phyloP scores from a whole-genome alignment of 2,113 vertebrate species.

The Synchiropus splendidus region DNA sequence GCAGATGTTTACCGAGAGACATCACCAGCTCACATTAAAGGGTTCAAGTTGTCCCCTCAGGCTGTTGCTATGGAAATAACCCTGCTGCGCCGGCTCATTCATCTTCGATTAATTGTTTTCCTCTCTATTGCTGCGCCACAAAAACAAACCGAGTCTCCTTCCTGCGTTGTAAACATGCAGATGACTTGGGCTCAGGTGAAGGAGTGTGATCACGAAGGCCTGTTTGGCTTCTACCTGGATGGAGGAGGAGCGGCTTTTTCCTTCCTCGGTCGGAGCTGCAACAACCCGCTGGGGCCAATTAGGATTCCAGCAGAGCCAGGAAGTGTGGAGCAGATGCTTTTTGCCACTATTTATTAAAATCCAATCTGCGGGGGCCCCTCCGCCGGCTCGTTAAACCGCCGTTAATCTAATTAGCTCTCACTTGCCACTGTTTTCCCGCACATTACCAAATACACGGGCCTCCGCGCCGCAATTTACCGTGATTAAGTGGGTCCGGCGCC shows the following conservation, averaged over 20 bases:
- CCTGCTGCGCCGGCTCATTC: constrained; percentile 60
- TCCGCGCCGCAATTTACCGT: constrained; percentile 55
- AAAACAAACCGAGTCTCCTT: too few relatives aligned
- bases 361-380: constrained; percentile 59
- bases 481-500: constrained; percentile 55
- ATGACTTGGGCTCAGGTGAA: too few relatives aligned
- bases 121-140: too few relatives aligned
- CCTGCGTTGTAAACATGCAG: neutral
- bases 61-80: constrained; percentile 72
- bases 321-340: constrained; percentile 63
- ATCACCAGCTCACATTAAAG: constrained; percentile 65
- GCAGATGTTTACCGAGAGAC: constrained; percentile 68
- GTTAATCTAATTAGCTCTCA: constrained; percentile 71
- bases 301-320: constrained; percentile 60
- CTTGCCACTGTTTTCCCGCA: constrained; percentile 66
- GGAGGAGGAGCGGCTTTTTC: constrained; percentile 36
- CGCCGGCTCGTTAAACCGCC: constrained; percentile 63
- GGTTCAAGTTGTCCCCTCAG: constrained; percentile 61
- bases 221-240: constrained; percentile 40
- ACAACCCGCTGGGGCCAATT: constrained; percentile 68
- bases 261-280: constrained; percentile 36
- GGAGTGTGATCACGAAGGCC: too few relatives aligned
- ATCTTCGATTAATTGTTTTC: constrained; percentile 70
- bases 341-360: constrained; percentile 71
- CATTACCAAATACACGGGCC: constrained; percentile 63